Conservation (phyloP, 2,797 vertebrate genomes). For the Gymnodraco acuticeps region DNA sequence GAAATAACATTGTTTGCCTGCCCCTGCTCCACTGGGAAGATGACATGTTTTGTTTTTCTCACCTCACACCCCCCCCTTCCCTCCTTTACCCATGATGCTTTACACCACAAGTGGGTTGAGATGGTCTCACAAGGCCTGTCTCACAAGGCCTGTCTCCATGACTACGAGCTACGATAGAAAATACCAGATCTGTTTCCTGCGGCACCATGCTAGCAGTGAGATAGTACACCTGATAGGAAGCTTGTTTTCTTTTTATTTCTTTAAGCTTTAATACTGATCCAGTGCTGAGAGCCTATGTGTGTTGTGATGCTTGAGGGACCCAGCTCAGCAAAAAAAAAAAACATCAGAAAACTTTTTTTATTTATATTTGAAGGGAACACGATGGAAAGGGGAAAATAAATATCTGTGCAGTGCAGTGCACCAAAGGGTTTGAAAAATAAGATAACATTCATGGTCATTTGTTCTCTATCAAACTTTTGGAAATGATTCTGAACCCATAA, state of each 20-base stretch:
- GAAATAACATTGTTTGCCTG: constrained; percentile 76
- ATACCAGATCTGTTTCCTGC: constrained; percentile 66
- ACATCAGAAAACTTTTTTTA: neutral
- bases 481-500: constrained; percentile 18
- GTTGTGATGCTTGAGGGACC: constrained; percentile 8
- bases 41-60: constrained; percentile 80
- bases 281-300: neutral
- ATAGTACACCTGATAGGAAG: constrained; percentile 46
- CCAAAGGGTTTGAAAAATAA: constrained; percentile 7
- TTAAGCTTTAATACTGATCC: constrained; percentile 19
- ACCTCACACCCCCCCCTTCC: constrained; percentile 31
- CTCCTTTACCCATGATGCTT: constrained; percentile 70
- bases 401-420: neutral
- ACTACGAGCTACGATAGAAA: constrained; percentile 62
- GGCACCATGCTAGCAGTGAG: constrained; percentile 43
- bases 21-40: constrained; percentile 64
- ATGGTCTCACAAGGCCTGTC: constrained; percentile 75
- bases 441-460: constrained; percentile 20
- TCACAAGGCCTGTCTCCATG: constrained; percentile 77
- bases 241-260: constrained; percentile 18
- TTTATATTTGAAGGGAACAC: constrained; percentile 14
- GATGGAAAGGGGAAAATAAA: neutral
- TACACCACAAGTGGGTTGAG: constrained; percentile 72
- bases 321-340: neutral
- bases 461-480: constrained; percentile 22